Base-by-base conservation (phyloP, 2,113 vertebrate species). In the Ptilonorhynchus violaceus region DNA sequence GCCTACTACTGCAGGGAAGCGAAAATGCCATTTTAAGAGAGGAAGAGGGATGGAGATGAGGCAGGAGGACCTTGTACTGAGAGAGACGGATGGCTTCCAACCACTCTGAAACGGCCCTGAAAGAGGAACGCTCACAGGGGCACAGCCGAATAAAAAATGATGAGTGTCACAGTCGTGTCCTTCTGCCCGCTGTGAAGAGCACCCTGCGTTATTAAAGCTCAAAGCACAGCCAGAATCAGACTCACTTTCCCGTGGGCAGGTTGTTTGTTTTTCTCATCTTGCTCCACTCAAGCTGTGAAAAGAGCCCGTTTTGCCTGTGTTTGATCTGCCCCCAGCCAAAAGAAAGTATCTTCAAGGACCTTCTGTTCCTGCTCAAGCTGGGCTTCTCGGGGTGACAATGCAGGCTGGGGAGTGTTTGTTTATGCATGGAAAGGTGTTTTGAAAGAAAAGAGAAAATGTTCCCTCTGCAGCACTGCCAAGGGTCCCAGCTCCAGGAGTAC, bases 231-330 rank as follows among this genome's bases (percentile, higher is more conserved):
- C 90, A 77, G 39, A 52, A 58, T 22, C 85, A 77, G 42, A 55
- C 25, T 74, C 59, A 21, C 72, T 68, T 86, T 33, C n/a, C 92
- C 3, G 1, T 70, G 85, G 78, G 30, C 55, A 73, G 31, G 31
- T 17, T 94, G 88, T 93, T 96, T 96, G 92, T 56, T 96, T 78
- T 93, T 93, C 93, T 86, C 90, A 75, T 64, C 92, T 89, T 27
- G 55, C 58, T 79, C 67, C 62, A 46, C 47, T 63, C 74, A 37
- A 79, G 74, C 62, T 78, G 6, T 23, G 60, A 72, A 33, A 41
- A 89, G 81, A 83, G n/a, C 5, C 44, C 1, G 0, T 59, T 92
- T 85, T 28, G 44, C 60, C 60, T 15, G 27, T 76, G 7, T 83
- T 89, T 94, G 81, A 72, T 64, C 80, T 64, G 35, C 52, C 66